Evolutionary conservation across 2,888 invertebrate genomes (phyloP).

Genomic region (Ephialtes manifestator): DNA sequence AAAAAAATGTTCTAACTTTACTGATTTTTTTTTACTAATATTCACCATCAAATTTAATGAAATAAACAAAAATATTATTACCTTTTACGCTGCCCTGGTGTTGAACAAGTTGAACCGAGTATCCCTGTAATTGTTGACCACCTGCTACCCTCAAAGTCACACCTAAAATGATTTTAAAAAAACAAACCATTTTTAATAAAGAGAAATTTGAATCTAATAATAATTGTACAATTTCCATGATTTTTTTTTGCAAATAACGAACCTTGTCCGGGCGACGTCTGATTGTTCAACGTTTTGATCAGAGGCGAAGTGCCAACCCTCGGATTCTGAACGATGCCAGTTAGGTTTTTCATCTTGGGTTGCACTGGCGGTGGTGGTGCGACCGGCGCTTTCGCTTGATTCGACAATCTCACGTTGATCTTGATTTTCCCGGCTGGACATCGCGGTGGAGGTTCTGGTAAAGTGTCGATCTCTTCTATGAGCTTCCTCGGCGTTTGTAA

Average conservation of each 20-base stretch:
- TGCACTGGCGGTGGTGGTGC: conserved; percentile 74
- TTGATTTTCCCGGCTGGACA: conserved; percentile 90
- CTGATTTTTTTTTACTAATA: no score
- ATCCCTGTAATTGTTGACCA: conserved; percentile 85
- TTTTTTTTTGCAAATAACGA: conserved; percentile 16
- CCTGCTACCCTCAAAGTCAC: conserved; percentile 84
- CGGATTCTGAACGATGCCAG: conserved; percentile 82
- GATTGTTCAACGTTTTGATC: conserved; percentile 82
- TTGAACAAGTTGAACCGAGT: conserved; percentile 87
- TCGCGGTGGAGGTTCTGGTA: conserved; percentile 88
- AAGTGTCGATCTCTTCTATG: conserved; percentile 90
- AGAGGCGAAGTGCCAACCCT: conserved; percentile 85
- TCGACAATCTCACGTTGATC: conserved; percentile 87
- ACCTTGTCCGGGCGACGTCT: conserved; percentile 82
- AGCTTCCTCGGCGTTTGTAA: conserved; percentile 91
- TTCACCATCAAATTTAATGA: no score
- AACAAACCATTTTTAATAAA: conserved; percentile 3
- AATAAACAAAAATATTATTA: conserved; percentile 75
- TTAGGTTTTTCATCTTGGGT: conserved; percentile 81
- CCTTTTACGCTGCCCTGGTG: conserved; percentile 88
- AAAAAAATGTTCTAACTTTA: no score
- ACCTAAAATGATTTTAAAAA: conserved; percentile 76
- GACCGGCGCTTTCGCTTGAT: conserved; percentile 80
- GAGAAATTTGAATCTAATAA: neutral
- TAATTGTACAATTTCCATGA: neutral